Base-by-base conservation (phyloP, 2,888 invertebrate genomes). In the Callosobruchus maculatus region DNA sequence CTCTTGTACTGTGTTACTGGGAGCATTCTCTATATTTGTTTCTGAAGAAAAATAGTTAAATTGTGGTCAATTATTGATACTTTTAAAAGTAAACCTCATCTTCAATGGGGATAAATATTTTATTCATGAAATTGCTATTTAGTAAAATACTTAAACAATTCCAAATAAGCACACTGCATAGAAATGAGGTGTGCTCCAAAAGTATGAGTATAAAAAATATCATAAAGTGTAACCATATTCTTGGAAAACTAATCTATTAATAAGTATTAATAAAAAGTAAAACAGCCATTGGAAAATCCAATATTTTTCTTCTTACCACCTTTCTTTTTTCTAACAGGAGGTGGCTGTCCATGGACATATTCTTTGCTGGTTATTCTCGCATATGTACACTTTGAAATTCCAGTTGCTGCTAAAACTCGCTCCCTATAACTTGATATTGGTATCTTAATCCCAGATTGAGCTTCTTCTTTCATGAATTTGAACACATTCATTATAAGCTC, bases 1-100 rank as follows among this genome's bases (percentile, higher is more conserved):
- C 76, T 89, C 87, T 67, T 74, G n/a, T 22, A 76, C 67, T 3
- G 68, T 67, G 3, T 71, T 26, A 20, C 74, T 75, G 0, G 78
- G 21, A 49, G 72, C 49, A 31, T 21, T 66, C 66, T 78, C 81
- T 73, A 81, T 77, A 21, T 66, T 77, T 77, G 22, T 81, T 74
- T 69, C 76, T 83, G 83, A 69, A 31, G 74, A 77, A 74, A 68
- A 49, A 74, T 66, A 7, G n/a, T 67, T 22, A 7, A 49, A 3
- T 7, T 13, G 4, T 49, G 49, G 49, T 7, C 4, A 49, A 49
- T 13, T 13, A 5, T 49, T 26, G 2, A 70, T 18, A 77, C 69
- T 68, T 49, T 7, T 49, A 49, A 13, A 3, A 13, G n/a, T n/a
- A 7, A 49, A 49, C 49, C 49, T 49, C 7, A 67, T 72, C 66